Evolutionary conservation across 2,888 invertebrate genomes (phyloP).

Genomic region (Ectemnius continuus): DNA sequence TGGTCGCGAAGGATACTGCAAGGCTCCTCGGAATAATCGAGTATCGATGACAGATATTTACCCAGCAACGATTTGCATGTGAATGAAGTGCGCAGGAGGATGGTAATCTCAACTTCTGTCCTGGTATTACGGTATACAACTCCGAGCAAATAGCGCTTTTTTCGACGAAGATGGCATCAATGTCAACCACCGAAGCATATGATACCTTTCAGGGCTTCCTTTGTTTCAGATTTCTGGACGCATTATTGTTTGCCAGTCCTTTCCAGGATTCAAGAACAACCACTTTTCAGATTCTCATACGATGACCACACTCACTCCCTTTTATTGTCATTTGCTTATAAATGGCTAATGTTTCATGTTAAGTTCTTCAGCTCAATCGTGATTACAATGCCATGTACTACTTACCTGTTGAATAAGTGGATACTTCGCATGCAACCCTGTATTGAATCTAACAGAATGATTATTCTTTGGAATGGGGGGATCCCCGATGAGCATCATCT

Average conservation of each 20-base stretch:
- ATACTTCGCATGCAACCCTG: too few species aligned
- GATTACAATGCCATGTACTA: too few species aligned
- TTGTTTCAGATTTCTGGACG: not conserved
- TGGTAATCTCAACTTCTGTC: slow-evolving; percentile 37
- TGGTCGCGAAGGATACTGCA: slow-evolving; percentile 36
- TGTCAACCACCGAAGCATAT: not conserved
- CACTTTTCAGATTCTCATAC: too few species aligned
- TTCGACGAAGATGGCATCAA: slow-evolving; percentile 13
- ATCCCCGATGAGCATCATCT: not conserved
- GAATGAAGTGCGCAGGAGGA: slow-evolving; percentile 51
- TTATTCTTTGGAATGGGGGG: too few species aligned
- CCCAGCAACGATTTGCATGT: slow-evolving; percentile 51
- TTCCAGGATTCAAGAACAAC: too few species aligned
- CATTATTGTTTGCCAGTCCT: too few species aligned
- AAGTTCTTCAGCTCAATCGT: too few species aligned
- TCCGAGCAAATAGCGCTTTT: slow-evolving; percentile 34
- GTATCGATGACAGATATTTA: slow-evolving; percentile 51
- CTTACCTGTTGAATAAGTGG: too few species aligned
- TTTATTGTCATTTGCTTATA: too few species aligned
- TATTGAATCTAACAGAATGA: too few species aligned
- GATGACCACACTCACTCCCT: too few species aligned
- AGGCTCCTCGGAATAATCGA: slow-evolving; percentile 43
- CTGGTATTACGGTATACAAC: slow-evolving; percentile 12
- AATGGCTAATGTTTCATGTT: too few species aligned
- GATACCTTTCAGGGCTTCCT: not conserved